A percentile compares a stretch with the other conserved stretches of the same genome.
phyloP scores from a whole-genome alignment of 1,140 invertebrate species.

The Eubasilissa regina region DNA sequence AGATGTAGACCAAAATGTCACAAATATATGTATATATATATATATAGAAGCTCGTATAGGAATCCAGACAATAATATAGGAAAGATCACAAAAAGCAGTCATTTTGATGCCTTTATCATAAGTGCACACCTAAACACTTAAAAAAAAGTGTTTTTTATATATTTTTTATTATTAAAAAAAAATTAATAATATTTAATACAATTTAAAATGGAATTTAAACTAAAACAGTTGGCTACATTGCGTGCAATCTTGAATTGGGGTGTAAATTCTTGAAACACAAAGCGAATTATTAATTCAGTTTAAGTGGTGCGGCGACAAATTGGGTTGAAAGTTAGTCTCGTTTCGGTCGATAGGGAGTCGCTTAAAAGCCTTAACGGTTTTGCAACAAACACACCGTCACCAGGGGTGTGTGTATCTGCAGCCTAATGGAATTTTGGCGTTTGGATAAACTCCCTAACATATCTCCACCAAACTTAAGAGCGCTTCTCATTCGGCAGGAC shows the following conservation, averaged over 20 bases:
- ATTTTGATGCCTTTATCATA: no score
- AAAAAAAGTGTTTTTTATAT: no score
- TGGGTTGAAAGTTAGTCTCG: conserved; percentile 39
- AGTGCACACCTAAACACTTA: no score
- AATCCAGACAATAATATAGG: no score
- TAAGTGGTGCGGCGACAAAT: conserved; percentile 39
- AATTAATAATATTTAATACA: no score
- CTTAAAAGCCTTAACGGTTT: conserved; percentile 27
- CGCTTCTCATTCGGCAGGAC: background rate
- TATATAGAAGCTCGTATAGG: no score
- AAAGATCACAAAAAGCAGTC: no score
- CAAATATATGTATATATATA: no score
- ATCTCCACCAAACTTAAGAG: background rate
- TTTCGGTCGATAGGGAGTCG: conserved; percentile 31
- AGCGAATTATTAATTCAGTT: conserved; percentile 42
- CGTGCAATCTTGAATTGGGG: conserved; percentile 10
- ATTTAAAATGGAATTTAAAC: no score
- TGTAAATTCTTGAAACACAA: conserved; percentile 19
- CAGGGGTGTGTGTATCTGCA: background rate
- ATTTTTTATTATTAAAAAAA: no score
- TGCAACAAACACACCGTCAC: conserved; percentile 28
- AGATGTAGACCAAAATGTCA: no score
- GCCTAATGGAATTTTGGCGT: conserved; percentile 29
- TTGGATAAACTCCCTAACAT: background rate
- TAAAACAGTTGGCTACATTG: background rate